Base-by-base conservation (phyloP, 2,797 vertebrate species). In the Smutsia gigantea region DNA sequence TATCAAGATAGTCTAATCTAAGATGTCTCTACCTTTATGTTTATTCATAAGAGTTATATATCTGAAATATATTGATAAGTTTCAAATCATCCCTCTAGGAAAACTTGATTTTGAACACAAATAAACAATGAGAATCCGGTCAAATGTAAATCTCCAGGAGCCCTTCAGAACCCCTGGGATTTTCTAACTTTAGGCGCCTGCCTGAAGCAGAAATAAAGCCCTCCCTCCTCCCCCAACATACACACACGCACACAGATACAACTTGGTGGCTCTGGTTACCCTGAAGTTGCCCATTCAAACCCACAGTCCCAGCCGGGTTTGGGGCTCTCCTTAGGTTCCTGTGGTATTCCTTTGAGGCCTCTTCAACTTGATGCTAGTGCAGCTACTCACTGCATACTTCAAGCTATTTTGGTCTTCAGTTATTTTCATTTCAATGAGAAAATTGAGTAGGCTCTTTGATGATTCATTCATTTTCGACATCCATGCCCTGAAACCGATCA, bases 341-440 rank as follows among this genome's bases (percentile, higher is more conserved):
- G 4, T 69, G 4, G 5, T 83, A 64, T 69, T 96, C 29, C 10
- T 83, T 42, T 96, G 61, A 59, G 57, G 4, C 14, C 15, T 95
- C 51, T 82, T 85, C 49, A 66, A 74, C 49, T 23, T 59, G 31
- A 83, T 61, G 8, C 5, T 77, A 21, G 14, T 42, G 3, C 3
- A 86, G 39, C 57, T 88, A 68, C 49, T 74, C 34, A 57, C 63
- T 90, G 39, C 31, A 68, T 64, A 77, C 29, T 82, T 90, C 21
- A 64, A 49, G 74, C 49, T 94, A 72, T 79, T 85, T 81, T 88
- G 6, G 7, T 86, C n/a, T 92, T 90, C 25, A 82, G 57, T 88
- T 74, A 92, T 86, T 95, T 90, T 77, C 37, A 61, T 72, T 95
- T 95, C 72, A 93, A 51, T 66, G 57, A 93, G 46, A 86, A 90